Percentiles rank a stretch among this genome's conserved stretches.
These are phyloP conservation scores for Tetheella fluctuosa DNA, from an alignment of 2,888 invertebrate species.

Conservation along the genomic window DNA sequence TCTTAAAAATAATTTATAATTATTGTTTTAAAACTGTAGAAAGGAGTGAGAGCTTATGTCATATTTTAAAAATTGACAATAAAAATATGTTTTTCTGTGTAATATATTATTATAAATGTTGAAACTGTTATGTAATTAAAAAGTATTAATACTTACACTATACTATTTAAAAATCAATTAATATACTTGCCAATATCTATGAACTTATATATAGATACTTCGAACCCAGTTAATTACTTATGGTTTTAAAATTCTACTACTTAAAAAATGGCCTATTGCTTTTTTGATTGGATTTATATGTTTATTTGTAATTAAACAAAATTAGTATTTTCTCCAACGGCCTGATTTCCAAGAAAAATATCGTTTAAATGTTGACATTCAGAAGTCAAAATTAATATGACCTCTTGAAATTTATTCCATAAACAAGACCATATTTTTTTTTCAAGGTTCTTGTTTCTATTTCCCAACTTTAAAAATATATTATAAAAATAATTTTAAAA, in stretches of 20 bases:
- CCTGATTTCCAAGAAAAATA: not conserved
- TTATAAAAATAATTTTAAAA: constrained; percentile 35
- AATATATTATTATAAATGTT: constrained; percentile 38
- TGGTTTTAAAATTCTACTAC: constrained; percentile 11
- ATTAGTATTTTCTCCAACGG: too few species aligned
- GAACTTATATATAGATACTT: not conserved
- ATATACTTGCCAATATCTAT: not conserved
- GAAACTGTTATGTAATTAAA: constrained; percentile 22
- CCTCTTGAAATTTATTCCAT: not conserved
- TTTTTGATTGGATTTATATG: not conserved
- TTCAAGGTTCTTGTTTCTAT: not conserved
- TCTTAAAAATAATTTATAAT: too few species aligned
- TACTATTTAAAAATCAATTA: constrained; percentile 9
- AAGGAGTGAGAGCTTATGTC: not conserved
- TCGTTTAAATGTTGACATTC: not conserved
- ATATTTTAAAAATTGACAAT: constrained; percentile 51
- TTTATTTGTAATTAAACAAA: too few species aligned
- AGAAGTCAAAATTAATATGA: not conserved
- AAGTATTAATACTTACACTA: not conserved
- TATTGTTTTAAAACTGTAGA: not conserved
- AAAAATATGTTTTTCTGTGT: constrained; percentile 39
- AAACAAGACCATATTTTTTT: too few species aligned
- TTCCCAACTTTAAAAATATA: not conserved
- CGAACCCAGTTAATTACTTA: not conserved
- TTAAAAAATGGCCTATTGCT: constrained; percentile 5